phyloP scores from a whole-genome alignment of 2,888 invertebrate genomes.

The Mechanitis mazaeus region DNA sequence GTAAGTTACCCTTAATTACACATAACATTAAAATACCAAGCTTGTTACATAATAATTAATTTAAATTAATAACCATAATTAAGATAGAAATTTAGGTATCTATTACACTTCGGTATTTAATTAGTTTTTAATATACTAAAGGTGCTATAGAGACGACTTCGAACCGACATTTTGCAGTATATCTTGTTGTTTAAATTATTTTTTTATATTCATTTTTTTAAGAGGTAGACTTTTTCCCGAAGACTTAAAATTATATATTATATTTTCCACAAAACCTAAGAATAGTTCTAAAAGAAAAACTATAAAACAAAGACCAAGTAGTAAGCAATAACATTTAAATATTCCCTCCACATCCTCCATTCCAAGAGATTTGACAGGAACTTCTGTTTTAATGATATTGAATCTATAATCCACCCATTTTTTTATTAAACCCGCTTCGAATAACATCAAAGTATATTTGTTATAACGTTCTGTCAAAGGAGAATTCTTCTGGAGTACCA shows the following conservation, averaged over 20 bases:
- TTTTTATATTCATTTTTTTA: neutral
- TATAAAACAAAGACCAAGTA: conserved; percentile 36
- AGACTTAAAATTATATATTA: neutral
- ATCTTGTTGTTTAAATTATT: neutral
- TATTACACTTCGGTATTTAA: too few species aligned
- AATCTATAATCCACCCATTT: conserved; percentile 67
- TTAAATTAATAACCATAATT: too few species aligned
- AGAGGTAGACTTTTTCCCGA: too few species aligned
- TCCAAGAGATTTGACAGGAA: conserved; percentile 46
- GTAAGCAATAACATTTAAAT: conserved; percentile 45
- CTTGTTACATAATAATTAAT: too few species aligned
- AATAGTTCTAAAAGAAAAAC: conserved; percentile 51
- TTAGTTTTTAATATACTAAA: too few species aligned
- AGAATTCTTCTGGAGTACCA: conserved; percentile 54
- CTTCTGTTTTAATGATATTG: conserved; percentile 55
- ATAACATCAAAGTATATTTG: conserved; percentile 47
- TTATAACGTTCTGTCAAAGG: conserved; percentile 50
- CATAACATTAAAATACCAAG: too few species aligned
- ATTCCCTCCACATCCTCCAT: conserved; percentile 53
- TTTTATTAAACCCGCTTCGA: conserved; percentile 60
- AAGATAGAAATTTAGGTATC: too few species aligned
- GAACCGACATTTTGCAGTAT: too few species aligned
- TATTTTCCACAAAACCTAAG: conserved; percentile 24
- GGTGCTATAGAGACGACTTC: too few species aligned
- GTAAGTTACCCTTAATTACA: too few species aligned